Base-by-base conservation (phyloP, 2,797 vertebrate species). In the Menidia menidia region DNA sequence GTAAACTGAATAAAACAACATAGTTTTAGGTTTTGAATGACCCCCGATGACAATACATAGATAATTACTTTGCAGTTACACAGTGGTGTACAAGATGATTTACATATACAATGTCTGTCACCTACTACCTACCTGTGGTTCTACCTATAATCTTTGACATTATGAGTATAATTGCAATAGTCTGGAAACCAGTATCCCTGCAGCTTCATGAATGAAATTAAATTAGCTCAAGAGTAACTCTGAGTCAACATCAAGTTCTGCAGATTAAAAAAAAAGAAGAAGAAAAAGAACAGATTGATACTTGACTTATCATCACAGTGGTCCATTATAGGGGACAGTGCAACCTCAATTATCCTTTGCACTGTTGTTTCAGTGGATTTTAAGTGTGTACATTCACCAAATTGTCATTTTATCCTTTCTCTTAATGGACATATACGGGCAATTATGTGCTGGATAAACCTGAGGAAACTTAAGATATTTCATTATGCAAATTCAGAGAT, bases 151-250 rank as follows among this genome's bases (percentile, higher is more conserved):
- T 25, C 13, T 50, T 19, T 18, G n/a, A 3, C 9, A 50, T 25
- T 25, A 19, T 19, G 10, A 7, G 6, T 7, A 50, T n/a, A 62
- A 64, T 80, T 84, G 45, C 83, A 76, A 87, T 87, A 81, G 84
- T 87, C 71, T 33, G 60, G 77, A 79, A 78, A 78, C 70, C 72
- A 83, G 66, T 71, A 65, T 85, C 57, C 50, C 80, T 84, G 85
- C 81, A 75, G 70, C 65, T 77, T 82, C 69, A 84, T 75, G 58
- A 87, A 85, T 89, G 88, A 92, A 91, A 89, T 89, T 88, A 82
- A 8, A 84, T 89, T 90, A 84, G 89, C 88, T 89, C 75, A 64
- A 88, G 77, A 89, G 79, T 65, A 78, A 61, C 62, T 86, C 67
- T 55, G 82, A 73, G 59, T 69, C 87, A 73, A 83, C 82, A 61